These are phyloP conservation scores for Odiellus spinosus DNA, from an alignment of 2,888 invertebrate species.

Conservation along the genomic window DNA sequence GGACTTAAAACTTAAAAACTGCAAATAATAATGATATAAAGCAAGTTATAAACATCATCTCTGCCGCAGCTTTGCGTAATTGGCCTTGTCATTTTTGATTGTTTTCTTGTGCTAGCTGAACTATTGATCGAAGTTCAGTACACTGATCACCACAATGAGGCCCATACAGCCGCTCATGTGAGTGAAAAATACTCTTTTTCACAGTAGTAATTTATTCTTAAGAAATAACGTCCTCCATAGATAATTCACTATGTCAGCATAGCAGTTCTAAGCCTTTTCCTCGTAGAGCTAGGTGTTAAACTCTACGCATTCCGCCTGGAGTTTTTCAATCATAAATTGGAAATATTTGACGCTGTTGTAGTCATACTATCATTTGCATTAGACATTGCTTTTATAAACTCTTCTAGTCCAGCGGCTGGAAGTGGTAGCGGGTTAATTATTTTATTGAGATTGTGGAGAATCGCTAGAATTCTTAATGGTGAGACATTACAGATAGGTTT, in stretches of 20 bases:
- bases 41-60: no score
- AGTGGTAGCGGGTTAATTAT: constrained; percentile 31
- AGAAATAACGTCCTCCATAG: constrained; percentile 11
- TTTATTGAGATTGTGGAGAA: constrained; percentile 32
- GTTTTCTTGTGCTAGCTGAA: constrained; percentile 31
- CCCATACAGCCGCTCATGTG: constrained; percentile 8
- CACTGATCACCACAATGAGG: constrained; percentile 21
- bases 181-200: constrained; percentile 1
- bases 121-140: constrained; percentile 30
- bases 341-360: constrained; percentile 32
- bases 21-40: no score
- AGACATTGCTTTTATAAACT: constrained; percentile 28
- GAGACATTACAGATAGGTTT: no score
- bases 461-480: constrained; percentile 33
- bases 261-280: constrained; percentile 27
- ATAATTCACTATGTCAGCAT: constrained; percentile 30
- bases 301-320: constrained; percentile 28
- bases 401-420: constrained; percentile 15
- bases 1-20: not conserved
- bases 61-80: constrained; percentile 29
- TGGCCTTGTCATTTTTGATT: constrained; percentile 30
- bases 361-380: constrained; percentile 31
- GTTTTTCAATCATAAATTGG: constrained; percentile 31
- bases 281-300: constrained; percentile 28
- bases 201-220: not conserved